These are phyloP conservation scores for Elephantulus edwardii DNA, from an alignment of 2,113 vertebrate species.

Conservation along the genomic window DNA sequence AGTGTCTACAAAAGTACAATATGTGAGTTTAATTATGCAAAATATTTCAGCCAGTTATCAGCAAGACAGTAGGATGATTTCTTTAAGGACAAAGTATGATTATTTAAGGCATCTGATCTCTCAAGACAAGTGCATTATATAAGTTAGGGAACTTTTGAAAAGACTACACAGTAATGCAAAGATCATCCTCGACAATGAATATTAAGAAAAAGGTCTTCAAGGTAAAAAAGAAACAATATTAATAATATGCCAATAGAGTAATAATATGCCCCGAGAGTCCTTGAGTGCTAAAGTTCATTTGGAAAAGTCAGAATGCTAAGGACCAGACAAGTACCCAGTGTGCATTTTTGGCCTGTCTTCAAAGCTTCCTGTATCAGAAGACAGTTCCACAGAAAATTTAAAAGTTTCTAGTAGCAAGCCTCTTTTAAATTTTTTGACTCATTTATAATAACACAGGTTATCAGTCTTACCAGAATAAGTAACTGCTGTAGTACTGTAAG, in stretches of 20 bases:
- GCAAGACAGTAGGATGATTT: not conserved
- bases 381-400: not conserved
- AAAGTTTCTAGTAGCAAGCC: not conserved
- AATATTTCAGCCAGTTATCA: not conserved
- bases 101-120: slow-evolving; percentile 36
- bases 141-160: slow-evolving; percentile 27
- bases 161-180: slow-evolving; percentile 15
- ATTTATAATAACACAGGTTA: not conserved
- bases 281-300: slow-evolving; percentile 46
- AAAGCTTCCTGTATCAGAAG: not conserved
- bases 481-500: slow-evolving; percentile 97
- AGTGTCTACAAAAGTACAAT: not conserved
- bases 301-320: slow-evolving; percentile 6
- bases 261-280: not conserved
- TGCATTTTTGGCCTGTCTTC: too few species aligned
- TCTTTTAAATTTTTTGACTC: slow-evolving; percentile 14
- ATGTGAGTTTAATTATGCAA: not conserved
- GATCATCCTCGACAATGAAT: slow-evolving; percentile 27
- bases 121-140: not conserved
- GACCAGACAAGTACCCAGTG: too few species aligned
- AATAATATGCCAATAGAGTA: not conserved
- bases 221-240: not conserved
- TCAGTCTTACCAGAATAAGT: slow-evolving; percentile 93
- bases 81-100: not conserved
- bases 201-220: not conserved